Evolutionary conservation across 2,797 vertebrate species (phyloP).

Genomic region (Centroberyx gerrardi): DNA sequence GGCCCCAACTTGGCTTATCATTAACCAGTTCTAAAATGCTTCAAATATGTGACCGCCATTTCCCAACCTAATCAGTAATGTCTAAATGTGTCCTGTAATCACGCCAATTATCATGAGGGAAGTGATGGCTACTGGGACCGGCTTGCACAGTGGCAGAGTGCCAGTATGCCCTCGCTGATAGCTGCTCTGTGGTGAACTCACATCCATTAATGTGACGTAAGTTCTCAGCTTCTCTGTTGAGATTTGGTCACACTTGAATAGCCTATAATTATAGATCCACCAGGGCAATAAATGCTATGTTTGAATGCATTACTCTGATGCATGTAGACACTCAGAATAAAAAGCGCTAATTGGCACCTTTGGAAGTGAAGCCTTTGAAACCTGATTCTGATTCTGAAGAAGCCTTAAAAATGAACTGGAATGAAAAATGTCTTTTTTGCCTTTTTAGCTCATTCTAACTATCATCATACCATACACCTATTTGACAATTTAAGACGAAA

Average conservation of each 20-base stretch:
- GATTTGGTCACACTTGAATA: conserved; percentile 33
- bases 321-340: too few species aligned
- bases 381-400: too few species aligned
- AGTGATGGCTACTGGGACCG: conserved; percentile 50
- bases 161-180: conserved; percentile 55
- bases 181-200: conserved; percentile 48
- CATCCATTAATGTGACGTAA: conserved; percentile 50
- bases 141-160: conserved; percentile 33
- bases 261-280: conserved; percentile 6
- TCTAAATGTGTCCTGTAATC: conserved; percentile 76
- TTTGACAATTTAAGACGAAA: too few species aligned
- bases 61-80: conserved; percentile 57
- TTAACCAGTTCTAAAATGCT: conserved; percentile 56
- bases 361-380: too few species aligned
- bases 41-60: conserved; percentile 51
- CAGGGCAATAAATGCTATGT: conserved; percentile 1
- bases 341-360: too few species aligned
- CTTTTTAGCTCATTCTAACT: too few species aligned
- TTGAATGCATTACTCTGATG: conserved; percentile 7
- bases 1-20: conserved; percentile 2
- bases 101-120: conserved; percentile 64
- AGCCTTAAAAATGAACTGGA: too few species aligned
- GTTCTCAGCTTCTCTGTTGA: conserved; percentile 36
- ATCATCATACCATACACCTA: too few species aligned
- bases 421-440: too few species aligned